Evolutionary conservation across 2,888 invertebrate species (phyloP).

Genomic region (Sceliomorpha sp.): DNA sequence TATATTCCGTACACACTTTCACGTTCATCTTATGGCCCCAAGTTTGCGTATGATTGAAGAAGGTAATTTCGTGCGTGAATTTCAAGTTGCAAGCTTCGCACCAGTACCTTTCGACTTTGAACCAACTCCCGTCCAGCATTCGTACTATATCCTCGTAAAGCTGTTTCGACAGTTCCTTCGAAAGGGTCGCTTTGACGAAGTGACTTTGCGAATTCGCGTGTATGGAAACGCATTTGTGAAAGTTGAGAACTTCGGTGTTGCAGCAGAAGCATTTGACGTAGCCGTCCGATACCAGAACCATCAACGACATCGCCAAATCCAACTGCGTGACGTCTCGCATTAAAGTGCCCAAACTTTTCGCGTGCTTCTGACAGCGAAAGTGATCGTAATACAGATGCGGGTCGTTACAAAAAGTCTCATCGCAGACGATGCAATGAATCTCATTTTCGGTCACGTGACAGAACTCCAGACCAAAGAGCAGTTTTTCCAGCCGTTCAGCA

Average conservation of each 20-base stretch:
- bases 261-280: conserved; percentile 35
- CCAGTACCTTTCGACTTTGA: conserved; percentile 61
- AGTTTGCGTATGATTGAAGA: conserved; percentile 57
- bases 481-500: conserved; percentile 29
- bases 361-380: conserved; percentile 59
- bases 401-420: conserved; percentile 48
- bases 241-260: conserved; percentile 19
- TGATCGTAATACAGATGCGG: conserved; percentile 61
- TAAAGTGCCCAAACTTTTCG: conserved; percentile 54
- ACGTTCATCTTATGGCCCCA: conserved; percentile 15
- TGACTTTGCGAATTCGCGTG: conserved; percentile 33
- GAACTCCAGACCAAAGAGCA: conserved; percentile 51
- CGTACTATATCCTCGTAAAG: conserved; percentile 15
- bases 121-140: conserved; percentile 54
- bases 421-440: conserved; percentile 62
- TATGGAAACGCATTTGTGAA: conserved; percentile 13
- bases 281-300: conserved; percentile 24
- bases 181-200: background rate
- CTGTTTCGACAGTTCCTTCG: background rate
- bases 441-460: conserved; percentile 41
- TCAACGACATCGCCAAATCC: conserved; percentile 19
- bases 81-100: conserved; percentile 52
- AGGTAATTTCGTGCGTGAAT: conserved; percentile 55
- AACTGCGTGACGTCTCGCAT: conserved; percentile 42
- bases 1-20: background rate